phyloP scores from a whole-genome alignment of 2,888 invertebrate genomes.

The Strigamia maritima region DNA sequence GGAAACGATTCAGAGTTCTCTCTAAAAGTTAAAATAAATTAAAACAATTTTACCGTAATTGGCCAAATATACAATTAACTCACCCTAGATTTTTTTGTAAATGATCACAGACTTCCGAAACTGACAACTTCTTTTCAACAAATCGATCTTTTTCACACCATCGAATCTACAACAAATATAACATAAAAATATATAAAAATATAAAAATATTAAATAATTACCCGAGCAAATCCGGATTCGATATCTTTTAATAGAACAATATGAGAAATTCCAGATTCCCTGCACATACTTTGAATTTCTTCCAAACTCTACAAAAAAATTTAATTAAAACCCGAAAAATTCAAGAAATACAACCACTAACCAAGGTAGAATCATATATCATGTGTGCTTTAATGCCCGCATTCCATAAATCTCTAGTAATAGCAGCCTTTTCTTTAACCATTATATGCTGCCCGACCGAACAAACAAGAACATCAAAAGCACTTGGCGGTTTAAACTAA shows the following conservation, averaged over 20 bases:
- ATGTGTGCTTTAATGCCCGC: constrained; percentile 65
- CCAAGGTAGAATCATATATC: constrained; percentile 58
- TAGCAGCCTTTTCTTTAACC: constrained; percentile 58
- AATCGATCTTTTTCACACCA: constrained; percentile 65
- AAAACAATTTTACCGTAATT: background rate
- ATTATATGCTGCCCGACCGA: constrained; percentile 59
- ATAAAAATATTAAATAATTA: constrained; percentile 48
- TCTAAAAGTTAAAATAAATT: background rate
- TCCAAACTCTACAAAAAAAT: constrained; percentile 56
- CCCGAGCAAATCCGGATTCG: constrained; percentile 59
- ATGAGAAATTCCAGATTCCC: constrained; percentile 62
- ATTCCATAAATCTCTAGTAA: constrained; percentile 66
- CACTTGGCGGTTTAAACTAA: constrained; percentile 44
- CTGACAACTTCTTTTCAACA: constrained; percentile 63
- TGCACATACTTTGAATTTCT: constrained; percentile 64
- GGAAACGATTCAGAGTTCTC: background rate
- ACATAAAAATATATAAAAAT: too few relatives aligned
- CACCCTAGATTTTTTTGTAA: constrained; percentile 62
- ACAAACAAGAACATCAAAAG: constrained; percentile 66
- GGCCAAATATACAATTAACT: background rate
- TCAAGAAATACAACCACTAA: too few relatives aligned
- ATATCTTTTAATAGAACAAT: constrained; percentile 64
- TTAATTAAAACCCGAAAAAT: too few relatives aligned
- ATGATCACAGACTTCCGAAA: constrained; percentile 66
- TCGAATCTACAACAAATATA: too few relatives aligned